Evolutionary conservation across 2,113 vertebrate genomes (phyloP).

Genomic region (Casuarius casuarius): DNA sequence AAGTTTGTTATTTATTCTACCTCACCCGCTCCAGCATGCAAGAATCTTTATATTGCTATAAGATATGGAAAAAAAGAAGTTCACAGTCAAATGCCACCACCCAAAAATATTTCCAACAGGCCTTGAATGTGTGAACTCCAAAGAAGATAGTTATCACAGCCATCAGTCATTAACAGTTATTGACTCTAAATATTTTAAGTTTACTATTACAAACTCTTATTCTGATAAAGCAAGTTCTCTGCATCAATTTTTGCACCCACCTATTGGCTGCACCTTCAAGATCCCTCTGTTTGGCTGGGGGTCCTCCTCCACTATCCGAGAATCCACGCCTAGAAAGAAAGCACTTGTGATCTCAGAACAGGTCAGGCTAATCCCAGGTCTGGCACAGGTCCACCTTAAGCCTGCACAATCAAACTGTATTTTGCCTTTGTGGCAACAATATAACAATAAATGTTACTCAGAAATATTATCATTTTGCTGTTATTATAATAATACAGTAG

Average conservation of each 20-base stretch:
- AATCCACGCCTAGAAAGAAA: conserved; percentile 91
- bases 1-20: not conserved
- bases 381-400: not conserved
- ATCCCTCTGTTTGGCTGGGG: conserved; percentile 98
- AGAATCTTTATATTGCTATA: not conserved
- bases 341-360: not conserved
- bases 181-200: not conserved
- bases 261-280: conserved; percentile 95
- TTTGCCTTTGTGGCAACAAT: not conserved
- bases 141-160: not conserved
- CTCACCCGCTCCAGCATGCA: not conserved
- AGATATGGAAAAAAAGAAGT: not conserved
- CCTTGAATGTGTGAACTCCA: not conserved
- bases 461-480: not conserved
- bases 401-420: not conserved
- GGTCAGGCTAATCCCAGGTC: not conserved
- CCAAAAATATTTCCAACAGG: not conserved
- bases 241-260: conserved; percentile 65
- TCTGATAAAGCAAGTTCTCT: not conserved
- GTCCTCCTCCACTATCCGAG: conserved; percentile 94
- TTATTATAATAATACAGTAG: not conserved
- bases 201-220: not conserved
- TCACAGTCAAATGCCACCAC: not conserved
- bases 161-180: not conserved
- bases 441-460: not conserved